Percentiles rank a stretch among this genome's conserved stretches.
Evolutionary conservation across 2,113 vertebrate species (phyloP).

Genomic region (Himantopus leucocephalus): DNA sequence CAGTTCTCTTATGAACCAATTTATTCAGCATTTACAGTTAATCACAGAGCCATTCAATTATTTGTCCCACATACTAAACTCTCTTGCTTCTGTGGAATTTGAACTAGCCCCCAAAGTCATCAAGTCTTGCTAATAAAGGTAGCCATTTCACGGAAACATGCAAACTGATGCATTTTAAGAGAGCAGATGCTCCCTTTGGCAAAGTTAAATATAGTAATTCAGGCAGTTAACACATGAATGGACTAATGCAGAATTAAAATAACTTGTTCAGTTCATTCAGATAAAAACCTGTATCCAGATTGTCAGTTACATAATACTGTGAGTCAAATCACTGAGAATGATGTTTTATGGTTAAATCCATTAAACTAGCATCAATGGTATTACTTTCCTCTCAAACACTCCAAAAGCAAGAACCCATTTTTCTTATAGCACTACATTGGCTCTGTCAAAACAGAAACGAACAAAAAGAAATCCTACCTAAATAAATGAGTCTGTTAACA

Average conservation of each 20-base stretch:
- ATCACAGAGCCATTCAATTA: not conserved
- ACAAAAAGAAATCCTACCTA: constrained; percentile 72
- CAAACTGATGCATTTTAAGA: not conserved
- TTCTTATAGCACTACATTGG: not conserved
- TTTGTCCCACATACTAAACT: not conserved
- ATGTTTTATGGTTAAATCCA: not conserved
- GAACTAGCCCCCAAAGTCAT: not conserved
- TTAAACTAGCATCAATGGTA: not conserved
- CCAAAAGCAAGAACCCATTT: not conserved
- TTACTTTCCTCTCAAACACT: not conserved
- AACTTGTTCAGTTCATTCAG: not conserved
- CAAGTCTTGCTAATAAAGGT: not conserved
- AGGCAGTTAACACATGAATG: not conserved
- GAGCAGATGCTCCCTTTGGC: not conserved
- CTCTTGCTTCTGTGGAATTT: not conserved
- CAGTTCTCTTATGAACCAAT: not conserved
- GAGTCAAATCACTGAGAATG: not conserved
- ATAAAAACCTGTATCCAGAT: not conserved
- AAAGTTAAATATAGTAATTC: not conserved
- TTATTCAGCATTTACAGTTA: not conserved
- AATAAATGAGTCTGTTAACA: constrained; percentile 92
- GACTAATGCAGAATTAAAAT: not conserved
- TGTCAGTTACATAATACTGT: not conserved
- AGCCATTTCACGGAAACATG: not conserved
- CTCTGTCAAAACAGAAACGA: not conserved